These are phyloP conservation scores for Amphiprion ocellaris DNA, from an alignment of 2,113 vertebrate genomes.

Conservation along the genomic window DNA sequence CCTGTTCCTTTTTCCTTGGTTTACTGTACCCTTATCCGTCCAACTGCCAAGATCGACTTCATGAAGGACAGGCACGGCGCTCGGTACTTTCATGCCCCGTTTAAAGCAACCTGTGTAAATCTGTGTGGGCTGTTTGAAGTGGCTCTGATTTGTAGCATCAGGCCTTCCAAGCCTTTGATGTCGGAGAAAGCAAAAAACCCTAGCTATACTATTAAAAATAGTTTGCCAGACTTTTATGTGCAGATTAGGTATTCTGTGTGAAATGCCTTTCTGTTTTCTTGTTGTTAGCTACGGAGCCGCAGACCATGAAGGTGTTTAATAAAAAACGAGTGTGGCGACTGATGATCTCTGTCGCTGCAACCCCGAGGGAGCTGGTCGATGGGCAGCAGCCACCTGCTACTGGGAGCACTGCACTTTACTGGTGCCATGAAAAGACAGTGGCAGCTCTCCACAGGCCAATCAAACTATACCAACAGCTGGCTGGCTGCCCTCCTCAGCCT, in stretches of 20 bases:
- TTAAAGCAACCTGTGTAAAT: slow-evolving; percentile 57
- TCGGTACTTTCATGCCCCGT: slow-evolving; percentile 30
- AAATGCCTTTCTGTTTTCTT: slow-evolving; percentile 60
- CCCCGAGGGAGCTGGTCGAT: slow-evolving; percentile 54
- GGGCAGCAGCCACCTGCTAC: slow-evolving; percentile 80
- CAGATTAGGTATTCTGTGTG: slow-evolving; percentile 70
- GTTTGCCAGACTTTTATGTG: slow-evolving; percentile 62
- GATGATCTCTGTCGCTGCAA: slow-evolving; percentile 65
- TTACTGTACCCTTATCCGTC: slow-evolving; percentile 63
- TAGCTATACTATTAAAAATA: slow-evolving; percentile 54
- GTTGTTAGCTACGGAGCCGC: slow-evolving; percentile 37
- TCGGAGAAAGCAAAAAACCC: slow-evolving; percentile 28
- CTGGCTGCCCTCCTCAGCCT: slow-evolving; percentile 82
- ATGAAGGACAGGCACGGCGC: slow-evolving; percentile 51
- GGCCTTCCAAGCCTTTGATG: slow-evolving; percentile 65
- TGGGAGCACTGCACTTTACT: slow-evolving; percentile 77
- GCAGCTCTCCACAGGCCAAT: slow-evolving; percentile 83
- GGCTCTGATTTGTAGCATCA: slow-evolving; percentile 56
- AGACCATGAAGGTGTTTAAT: slow-evolving; percentile 80
- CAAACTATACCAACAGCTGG: slow-evolving; percentile 87
- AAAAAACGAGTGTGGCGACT: slow-evolving; percentile 56
- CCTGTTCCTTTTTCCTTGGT: slow-evolving; percentile 52
- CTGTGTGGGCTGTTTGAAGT: slow-evolving; percentile 58
- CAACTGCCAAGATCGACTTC: slow-evolving; percentile 35
- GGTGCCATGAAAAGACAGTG: slow-evolving; percentile 82